A percentile compares a stretch with the other conserved stretches of the same genome.
Conservation (phyloP, 1,140 invertebrate genomes). For the Dufourea novaeangliae region DNA sequence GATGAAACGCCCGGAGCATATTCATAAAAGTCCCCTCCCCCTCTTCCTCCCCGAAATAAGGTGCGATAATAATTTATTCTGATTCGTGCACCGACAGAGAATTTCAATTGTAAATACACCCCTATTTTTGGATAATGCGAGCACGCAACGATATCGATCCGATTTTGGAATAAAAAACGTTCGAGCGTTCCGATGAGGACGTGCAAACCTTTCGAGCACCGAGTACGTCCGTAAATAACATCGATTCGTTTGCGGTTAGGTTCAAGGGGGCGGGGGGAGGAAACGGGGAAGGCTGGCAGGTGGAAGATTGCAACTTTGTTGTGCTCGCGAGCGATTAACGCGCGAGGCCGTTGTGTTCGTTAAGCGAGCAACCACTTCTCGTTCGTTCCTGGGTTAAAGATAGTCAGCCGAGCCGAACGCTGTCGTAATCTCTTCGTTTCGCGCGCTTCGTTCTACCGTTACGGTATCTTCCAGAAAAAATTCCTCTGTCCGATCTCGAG, state of each 20-base stretch:
- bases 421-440: conserved; percentile 54
- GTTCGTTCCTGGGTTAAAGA: conserved; percentile 58
- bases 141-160: background rate
- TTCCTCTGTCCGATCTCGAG: background rate
- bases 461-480: background rate
- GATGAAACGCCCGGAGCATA: too few relatives aligned
- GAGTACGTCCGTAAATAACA: background rate
- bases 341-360: background rate
- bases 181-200: background rate
- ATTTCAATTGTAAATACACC: conserved; percentile 9
- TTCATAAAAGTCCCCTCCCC: too few relatives aligned
- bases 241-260: background rate
- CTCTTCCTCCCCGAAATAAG: too few relatives aligned
- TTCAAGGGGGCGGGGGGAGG: background rate
- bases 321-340: background rate
- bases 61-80: conserved; percentile 2
- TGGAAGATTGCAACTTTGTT: background rate
- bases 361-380: background rate
- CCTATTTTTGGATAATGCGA: background rate
- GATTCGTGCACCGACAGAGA: background rate
- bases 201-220: background rate
- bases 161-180: background rate
- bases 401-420: conserved; percentile 43
- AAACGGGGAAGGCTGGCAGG: conserved; percentile 4
- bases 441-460: conserved; percentile 12